These are phyloP conservation scores for Natator depressus DNA, from an alignment of 2,113 vertebrate genomes.

Conservation along the genomic window DNA sequence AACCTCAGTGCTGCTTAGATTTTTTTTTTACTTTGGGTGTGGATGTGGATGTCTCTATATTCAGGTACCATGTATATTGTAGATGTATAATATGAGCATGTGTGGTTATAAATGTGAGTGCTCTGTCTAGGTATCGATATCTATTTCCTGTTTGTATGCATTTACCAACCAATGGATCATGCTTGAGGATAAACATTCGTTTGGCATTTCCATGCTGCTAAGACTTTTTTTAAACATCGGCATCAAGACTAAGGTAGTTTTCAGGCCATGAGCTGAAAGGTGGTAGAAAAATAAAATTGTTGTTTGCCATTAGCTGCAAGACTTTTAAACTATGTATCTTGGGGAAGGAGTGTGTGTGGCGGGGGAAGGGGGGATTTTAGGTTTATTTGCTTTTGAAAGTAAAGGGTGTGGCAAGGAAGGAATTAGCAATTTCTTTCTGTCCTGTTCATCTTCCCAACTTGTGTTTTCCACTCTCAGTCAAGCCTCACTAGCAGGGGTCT, in stretches of 20 bases:
- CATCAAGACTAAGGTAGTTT: not conserved
- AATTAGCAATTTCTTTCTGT: not conserved
- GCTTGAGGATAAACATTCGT: not conserved
- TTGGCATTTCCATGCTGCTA: not conserved
- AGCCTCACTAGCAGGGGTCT: not conserved
- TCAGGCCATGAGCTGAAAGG: not conserved
- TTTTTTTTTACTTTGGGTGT: not conserved
- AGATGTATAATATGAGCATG: not conserved
- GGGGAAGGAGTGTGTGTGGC: no score
- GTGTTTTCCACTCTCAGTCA: not conserved
- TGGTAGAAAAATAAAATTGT: not conserved
- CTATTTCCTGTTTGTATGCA: not conserved
- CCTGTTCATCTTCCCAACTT: not conserved
- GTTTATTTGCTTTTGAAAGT: not conserved
- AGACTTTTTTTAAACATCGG: not conserved
- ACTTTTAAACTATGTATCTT: not conserved
- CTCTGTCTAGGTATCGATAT: not conserved
- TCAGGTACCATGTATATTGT: conserved; percentile 49
- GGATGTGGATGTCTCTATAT: conserved; percentile 31
- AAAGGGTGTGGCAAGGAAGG: not conserved
- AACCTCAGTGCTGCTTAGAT: not conserved
- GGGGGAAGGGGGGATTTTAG: not conserved
- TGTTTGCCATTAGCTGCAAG: not conserved
- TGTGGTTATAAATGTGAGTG: not conserved
- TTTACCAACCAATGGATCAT: not conserved